phyloP scores from a whole-genome alignment of 1,140 invertebrate species.

The Diuraphis noxia region DNA sequence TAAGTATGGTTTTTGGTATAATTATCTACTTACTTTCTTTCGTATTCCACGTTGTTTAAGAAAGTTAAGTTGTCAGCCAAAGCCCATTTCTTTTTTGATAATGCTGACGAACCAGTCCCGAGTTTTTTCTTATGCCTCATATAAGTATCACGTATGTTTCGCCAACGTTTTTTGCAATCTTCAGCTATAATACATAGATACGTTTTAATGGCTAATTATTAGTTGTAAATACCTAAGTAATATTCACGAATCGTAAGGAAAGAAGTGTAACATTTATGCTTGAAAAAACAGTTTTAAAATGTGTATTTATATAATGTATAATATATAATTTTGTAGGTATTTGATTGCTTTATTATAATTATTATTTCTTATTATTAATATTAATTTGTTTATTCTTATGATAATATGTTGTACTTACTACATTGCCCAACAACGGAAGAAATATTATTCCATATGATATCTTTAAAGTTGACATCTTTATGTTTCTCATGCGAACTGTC shows the following conservation, averaged over 20 bases:
- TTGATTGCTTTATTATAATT: background rate
- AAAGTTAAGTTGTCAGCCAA: background rate
- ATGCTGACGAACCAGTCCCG: background rate
- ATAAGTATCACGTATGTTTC: background rate
- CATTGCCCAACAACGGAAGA: background rate
- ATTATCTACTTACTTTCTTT: conserved; percentile 4
- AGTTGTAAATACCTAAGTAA: background rate
- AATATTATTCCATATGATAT: background rate
- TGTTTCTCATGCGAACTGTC: background rate
- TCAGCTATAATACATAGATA: background rate
- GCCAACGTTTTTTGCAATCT: background rate
- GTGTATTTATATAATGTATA: background rate
- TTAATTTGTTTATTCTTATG: background rate
- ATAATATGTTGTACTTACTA: conserved; percentile 6
- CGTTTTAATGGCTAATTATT: background rate
- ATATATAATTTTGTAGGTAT: background rate
- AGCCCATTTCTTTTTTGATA: background rate
- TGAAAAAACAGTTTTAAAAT: background rate
- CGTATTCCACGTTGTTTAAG: background rate
- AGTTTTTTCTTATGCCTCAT: background rate
- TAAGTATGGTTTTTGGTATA: conserved; percentile 3
- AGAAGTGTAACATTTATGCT: too few species aligned
- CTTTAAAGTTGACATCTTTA: background rate
- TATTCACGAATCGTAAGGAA: background rate
- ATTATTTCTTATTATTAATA: background rate